Evolutionary conservation across 2,797 vertebrate species (phyloP).

Genomic region (Corythornis leucogaster): DNA sequence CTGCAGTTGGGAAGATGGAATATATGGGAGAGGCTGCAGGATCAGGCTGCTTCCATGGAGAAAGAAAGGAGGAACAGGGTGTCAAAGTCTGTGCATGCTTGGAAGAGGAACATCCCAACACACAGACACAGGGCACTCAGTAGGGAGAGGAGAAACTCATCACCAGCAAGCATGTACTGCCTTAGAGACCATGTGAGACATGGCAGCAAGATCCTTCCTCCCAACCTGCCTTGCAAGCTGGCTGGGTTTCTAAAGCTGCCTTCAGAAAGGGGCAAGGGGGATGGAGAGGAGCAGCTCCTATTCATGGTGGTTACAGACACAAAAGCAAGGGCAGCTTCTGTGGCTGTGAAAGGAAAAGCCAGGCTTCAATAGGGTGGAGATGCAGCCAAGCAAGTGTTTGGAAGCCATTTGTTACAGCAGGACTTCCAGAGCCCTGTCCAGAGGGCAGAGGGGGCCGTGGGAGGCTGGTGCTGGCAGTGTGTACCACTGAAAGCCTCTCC

Average conservation of each 20-base stretch:
- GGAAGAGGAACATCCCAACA: background rate
- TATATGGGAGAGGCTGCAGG: background rate
- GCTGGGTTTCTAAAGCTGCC: conserved; percentile 22
- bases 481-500: background rate
- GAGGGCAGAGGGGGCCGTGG: conserved; percentile 53
- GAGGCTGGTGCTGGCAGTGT: conserved; percentile 41
- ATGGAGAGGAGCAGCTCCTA: conserved; percentile 17
- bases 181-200: background rate
- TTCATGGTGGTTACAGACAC: background rate
- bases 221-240: background rate
- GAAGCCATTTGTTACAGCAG: conserved; percentile 50
- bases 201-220: background rate
- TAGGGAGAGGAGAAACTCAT: background rate
- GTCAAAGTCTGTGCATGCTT: background rate
- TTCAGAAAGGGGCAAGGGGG: background rate
- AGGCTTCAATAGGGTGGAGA: conserved; percentile 6
- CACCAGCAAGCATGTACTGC: background rate
- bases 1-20: background rate
- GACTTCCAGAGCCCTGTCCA: background rate
- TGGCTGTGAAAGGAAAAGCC: conserved; percentile 21
- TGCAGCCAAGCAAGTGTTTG: conserved; percentile 43
- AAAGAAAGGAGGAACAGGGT: background rate
- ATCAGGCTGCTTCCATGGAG: background rate
- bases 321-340: conserved; percentile 17
- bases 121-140: background rate